These are phyloP conservation scores for Camponotus floridanus DNA, from an alignment of 1,140 invertebrate genomes.

Conservation along the genomic window DNA sequence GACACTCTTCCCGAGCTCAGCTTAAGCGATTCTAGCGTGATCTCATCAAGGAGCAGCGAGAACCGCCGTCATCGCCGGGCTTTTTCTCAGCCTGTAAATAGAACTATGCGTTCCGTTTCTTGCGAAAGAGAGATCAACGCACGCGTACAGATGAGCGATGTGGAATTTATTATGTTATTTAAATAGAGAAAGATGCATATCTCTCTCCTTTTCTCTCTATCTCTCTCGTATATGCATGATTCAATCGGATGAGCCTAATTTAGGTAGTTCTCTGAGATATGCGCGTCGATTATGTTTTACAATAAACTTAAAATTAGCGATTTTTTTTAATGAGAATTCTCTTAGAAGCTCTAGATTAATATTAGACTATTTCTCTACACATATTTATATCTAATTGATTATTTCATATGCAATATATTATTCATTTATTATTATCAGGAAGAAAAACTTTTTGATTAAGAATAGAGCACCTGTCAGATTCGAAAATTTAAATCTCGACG, in stretches of 20 bases:
- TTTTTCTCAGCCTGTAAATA: neutral
- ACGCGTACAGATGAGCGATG: neutral
- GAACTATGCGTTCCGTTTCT: neutral
- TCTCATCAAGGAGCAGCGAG: conserved; percentile 7
- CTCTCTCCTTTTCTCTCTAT: too few relatives aligned
- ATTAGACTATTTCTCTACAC: neutral
- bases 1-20: conserved; percentile 38
- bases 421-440: neutral
- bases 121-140: neutral
- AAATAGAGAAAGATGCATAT: neutral
- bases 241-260: neutral
- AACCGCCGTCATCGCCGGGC: neutral
- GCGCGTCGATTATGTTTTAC: neutral
- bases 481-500: neutral
- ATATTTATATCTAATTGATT: neutral
- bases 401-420: too few relatives aligned
- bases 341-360: neutral
- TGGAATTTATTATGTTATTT: neutral
- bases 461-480: neutral
- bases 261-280: neutral
- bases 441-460: neutral
- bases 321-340: neutral
- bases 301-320: neutral
- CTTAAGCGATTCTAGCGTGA: conserved; percentile 10
- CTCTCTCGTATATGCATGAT: neutral